These are phyloP conservation scores for Armadillidium nasatum DNA, from an alignment of 1,140 invertebrate genomes.

Conservation along the genomic window DNA sequence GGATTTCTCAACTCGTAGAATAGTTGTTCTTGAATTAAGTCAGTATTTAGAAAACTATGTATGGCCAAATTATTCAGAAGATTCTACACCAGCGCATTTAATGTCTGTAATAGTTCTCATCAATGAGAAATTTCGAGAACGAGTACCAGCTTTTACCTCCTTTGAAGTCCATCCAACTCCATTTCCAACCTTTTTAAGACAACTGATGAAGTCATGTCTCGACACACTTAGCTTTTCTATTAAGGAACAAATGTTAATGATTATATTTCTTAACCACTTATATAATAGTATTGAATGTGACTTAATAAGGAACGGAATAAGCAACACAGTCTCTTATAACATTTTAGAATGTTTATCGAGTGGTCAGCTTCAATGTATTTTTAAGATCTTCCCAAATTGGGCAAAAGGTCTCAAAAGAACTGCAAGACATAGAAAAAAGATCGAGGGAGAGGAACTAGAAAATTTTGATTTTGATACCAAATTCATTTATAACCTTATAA, in stretches of 20 bases:
- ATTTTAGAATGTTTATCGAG: conserved; percentile 89
- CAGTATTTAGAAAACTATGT: conserved; percentile 96
- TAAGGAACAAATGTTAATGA: conserved; percentile 76
- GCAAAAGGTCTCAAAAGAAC: conserved; percentile 84
- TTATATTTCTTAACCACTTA: conserved; percentile 91
- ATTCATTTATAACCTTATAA: conserved; percentile 82
- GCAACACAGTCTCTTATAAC: conserved; percentile 73
- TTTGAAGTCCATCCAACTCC: conserved; percentile 75
- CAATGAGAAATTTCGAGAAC: conserved; percentile 96
- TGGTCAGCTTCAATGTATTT: conserved; percentile 45
- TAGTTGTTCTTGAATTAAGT: conserved; percentile 94
- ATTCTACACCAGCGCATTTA: conserved; percentile 71
- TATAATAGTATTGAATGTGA: conserved; percentile 95
- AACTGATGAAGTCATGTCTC: conserved; percentile 69
- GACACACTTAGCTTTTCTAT: conserved; percentile 56
- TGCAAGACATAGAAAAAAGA: conserved; percentile 75
- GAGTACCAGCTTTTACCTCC: conserved; percentile 91
- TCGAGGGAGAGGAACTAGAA: conserved; percentile 62
- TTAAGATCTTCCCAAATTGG: conserved; percentile 74
- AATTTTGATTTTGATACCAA: conserved; percentile 78
- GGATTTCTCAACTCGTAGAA: conserved; percentile 71
- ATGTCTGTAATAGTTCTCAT: conserved; percentile 96
- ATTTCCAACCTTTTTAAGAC: conserved; percentile 82
- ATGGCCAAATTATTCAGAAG: conserved; percentile 85
- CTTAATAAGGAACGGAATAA: conserved; percentile 62